Evolutionary conservation across 2,888 invertebrate genomes (phyloP).

Genomic region (Rugalucina vietnamica): DNA sequence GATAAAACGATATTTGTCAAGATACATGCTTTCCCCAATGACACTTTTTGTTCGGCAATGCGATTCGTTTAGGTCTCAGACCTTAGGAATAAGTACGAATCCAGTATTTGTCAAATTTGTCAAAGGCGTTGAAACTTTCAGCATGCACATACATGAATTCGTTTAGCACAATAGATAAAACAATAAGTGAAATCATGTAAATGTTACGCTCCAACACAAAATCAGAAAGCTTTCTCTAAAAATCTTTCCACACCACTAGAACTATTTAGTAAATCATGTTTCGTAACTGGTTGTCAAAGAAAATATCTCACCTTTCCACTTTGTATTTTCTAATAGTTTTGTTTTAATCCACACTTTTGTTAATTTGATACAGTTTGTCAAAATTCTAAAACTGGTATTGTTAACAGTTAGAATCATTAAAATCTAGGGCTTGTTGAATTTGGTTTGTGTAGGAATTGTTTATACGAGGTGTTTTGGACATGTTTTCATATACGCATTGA

Average conservation of each 20-base stretch:
- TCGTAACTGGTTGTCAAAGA: constrained; percentile 16
- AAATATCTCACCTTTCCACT: constrained; percentile 13
- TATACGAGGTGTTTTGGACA: too few species aligned
- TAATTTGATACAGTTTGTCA: background rate
- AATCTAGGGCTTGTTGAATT: background rate
- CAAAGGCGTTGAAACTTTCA: too few species aligned
- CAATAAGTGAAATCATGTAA: background rate
- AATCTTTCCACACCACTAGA: background rate
- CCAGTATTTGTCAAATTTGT: too few species aligned
- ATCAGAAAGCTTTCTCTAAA: background rate
- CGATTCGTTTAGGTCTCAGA: too few species aligned
- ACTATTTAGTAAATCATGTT: constrained; percentile 15
- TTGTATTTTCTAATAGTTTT: background rate
- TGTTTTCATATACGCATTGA: too few species aligned
- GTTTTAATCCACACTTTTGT: background rate
- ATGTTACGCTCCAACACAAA: background rate
- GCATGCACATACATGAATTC: too few species aligned
- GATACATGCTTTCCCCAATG: too few species aligned
- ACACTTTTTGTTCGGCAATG: too few species aligned
- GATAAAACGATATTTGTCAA: too few species aligned
- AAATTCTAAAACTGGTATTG: background rate
- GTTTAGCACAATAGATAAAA: background rate
- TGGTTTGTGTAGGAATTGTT: too few species aligned
- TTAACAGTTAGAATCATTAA: background rate
- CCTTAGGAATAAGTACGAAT: too few species aligned